phyloP scores from a whole-genome alignment of 2,888 invertebrate genomes.

The Campopleginae sp. region DNA sequence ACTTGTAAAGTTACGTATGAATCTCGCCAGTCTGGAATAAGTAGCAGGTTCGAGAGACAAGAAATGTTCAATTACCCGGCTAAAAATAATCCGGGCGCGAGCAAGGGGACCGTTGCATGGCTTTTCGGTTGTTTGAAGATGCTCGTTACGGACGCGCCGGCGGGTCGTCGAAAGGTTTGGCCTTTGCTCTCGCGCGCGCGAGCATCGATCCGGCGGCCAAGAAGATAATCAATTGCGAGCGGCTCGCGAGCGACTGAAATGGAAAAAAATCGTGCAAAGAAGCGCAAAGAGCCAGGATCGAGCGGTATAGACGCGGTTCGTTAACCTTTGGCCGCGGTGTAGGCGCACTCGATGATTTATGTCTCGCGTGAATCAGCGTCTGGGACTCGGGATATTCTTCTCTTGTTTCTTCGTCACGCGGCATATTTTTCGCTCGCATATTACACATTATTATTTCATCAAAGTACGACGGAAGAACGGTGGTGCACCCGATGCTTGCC shows the following conservation, averaged over 20 bases:
- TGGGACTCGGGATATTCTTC: conserved; percentile 50
- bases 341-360: conserved; percentile 63
- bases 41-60: background rate
- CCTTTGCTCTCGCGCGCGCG: background rate
- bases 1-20: conserved; percentile 2
- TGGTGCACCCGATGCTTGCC: conserved; percentile 15
- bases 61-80: background rate
- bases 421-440: background rate
- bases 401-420: conserved; percentile 41
- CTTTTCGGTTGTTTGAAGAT: background rate
- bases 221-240: background rate
- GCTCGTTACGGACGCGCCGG: background rate
- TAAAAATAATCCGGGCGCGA: background rate
- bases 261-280: conserved; percentile 23
- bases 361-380: conserved; percentile 64
- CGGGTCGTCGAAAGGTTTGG: background rate
- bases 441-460: conserved; percentile 28
- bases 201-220: background rate
- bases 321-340: conserved; percentile 60
- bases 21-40: background rate
- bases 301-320: conserved; percentile 53
- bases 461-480: conserved; percentile 27
- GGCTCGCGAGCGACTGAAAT: no score
- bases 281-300: conserved; percentile 51
- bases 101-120: background rate